Evolutionary conservation across 2,113 vertebrate genomes (phyloP).

Genomic region (Ptilorrhoa leucosticta): DNA sequence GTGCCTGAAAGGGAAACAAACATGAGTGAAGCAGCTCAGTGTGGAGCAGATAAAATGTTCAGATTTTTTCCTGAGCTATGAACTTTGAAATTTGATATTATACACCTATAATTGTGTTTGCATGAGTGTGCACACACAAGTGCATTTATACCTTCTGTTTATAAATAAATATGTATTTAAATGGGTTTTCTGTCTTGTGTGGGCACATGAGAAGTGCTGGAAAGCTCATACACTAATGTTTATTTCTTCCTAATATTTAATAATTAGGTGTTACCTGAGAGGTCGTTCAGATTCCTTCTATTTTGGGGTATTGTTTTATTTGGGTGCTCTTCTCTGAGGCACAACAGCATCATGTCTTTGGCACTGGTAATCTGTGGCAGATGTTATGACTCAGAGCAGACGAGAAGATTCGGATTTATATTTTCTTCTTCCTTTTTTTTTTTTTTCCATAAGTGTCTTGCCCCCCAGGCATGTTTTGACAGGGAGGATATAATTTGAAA

Average conservation of each 20-base stretch:
- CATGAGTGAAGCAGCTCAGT: neutral
- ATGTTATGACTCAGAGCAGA: conserved; percentile 32
- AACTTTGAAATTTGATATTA: neutral
- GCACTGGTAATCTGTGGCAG: neutral
- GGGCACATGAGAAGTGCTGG: neutral
- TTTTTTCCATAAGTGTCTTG: neutral
- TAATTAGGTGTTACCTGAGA: neutral
- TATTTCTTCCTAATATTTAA: neutral
- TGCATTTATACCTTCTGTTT: neutral
- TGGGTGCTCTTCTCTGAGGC: neutral
- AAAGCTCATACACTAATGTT: neutral
- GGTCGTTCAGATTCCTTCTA: neutral
- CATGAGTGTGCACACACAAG: too few species aligned
- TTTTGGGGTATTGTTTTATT: neutral
- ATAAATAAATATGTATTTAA: neutral
- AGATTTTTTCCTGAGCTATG: neutral
- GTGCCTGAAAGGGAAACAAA: neutral
- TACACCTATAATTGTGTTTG: neutral
- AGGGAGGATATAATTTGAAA: conserved; percentile 28
- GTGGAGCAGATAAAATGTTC: neutral
- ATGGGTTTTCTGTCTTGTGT: neutral
- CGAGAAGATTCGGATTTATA: neutral
- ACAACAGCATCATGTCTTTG: neutral
- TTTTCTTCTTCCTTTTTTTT: neutral
- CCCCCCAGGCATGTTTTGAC: conserved; percentile 35